A percentile compares a stretch with the other conserved stretches of the same genome.
Evolutionary conservation across 2,797 vertebrate species (phyloP).

Genomic region (Gila robusta): DNA sequence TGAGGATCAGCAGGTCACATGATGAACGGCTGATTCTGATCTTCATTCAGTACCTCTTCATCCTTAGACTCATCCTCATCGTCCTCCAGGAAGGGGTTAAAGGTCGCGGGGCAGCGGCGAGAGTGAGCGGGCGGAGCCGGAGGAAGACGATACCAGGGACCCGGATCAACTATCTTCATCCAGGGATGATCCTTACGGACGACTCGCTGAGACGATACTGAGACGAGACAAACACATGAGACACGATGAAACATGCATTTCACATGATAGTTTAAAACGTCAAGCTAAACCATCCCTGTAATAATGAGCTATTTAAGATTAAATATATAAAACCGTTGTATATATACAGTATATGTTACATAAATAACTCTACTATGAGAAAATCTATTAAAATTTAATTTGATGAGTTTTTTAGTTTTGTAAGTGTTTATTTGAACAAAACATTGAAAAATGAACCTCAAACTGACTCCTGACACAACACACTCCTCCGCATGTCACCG

Average conservation of each 20-base stretch:
- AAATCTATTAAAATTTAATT: background rate
- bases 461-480: too few species aligned
- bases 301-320: background rate
- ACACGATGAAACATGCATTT: background rate
- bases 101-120: conserved; percentile 32
- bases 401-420: background rate
- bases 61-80: conserved; percentile 43
- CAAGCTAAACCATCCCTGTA: background rate
- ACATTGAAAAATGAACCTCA: too few species aligned
- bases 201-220: background rate
- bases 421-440: too few species aligned
- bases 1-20: background rate
- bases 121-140: conserved; percentile 44
- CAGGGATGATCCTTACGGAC: conserved; percentile 74
- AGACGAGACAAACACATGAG: background rate
- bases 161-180: conserved; percentile 85
- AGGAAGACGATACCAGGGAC: conserved; percentile 86
- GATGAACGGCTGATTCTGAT: background rate
- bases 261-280: background rate
- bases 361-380: background rate
- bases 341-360: background rate
- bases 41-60: background rate
- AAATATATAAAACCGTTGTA: background rate
- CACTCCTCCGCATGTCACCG: too few species aligned
- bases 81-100: conserved; percentile 70